Evolutionary conservation across 2,888 invertebrate genomes (phyloP), one percentile per base, ranked within the genome.

Genomic region (Tipula unca): DNA sequence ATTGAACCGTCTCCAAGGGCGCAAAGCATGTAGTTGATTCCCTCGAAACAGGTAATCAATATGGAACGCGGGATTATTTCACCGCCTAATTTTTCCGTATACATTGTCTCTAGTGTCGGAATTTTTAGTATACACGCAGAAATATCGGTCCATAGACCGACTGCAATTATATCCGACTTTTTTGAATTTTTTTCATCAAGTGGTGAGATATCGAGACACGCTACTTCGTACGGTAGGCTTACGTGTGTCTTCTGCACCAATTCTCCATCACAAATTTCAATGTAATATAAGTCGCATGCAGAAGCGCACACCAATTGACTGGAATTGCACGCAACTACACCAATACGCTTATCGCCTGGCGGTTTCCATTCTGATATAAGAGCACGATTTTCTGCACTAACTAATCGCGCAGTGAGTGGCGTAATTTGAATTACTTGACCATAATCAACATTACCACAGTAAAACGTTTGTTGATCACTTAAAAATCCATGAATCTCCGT

Each of bases 1-100:
- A 99, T 96, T 20, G 98, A 97, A 0, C 99, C 99, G 91, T 99
- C 99, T 5, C 99, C 99, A 35, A 99, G 92, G 0, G 99, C 99
- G 89, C 97, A 97, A 48, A 98, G 93, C 29, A 98, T 91, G 90
- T 98, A 98, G 88, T 96, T 96, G 86, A 96, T 95, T 2, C 96
- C 96, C 90, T 99, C 99, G 90, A 99, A 96, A 85, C 95, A 96
- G 85, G 98, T 96, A 94, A 99, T 96, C 86, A 99, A 90, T 87
- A 99, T 96, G 0, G 99, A 99, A 4, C 99, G 94, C 0, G 99
- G 98, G 87, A 99, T 98, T 87, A 99, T 98, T 91, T 99, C 99
- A 88, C 98, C 98, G 39, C 96, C 95, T 0, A 99, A 92, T 89
- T 95, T 94, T 91, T 99, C 98, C 32, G 95, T 96, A 89, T 96